A percentile compares a stretch with the other conserved stretches of the same genome.
phyloP scores from a whole-genome alignment of 2,888 invertebrate species.

The Polymixis lichenea region DNA sequence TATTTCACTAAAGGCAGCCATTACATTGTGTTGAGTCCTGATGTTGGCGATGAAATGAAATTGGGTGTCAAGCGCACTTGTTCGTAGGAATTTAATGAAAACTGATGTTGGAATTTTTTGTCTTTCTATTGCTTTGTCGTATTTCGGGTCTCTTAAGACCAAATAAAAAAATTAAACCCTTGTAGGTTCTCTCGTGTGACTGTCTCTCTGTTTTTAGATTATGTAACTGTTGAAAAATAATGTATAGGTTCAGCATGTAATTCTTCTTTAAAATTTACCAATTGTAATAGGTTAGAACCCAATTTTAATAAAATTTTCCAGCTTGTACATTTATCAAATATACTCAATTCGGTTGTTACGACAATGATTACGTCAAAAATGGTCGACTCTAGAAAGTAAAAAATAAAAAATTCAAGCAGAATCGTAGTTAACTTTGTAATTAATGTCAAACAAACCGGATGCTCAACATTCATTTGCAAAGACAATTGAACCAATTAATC shows the following conservation, averaged over 20 bases:
- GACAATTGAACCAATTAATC: conserved; percentile 46
- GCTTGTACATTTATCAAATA: not conserved
- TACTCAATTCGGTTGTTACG: no score
- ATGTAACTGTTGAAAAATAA: not conserved
- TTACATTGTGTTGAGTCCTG: conserved; percentile 40
- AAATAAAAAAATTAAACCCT: no score
- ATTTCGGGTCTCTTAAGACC: no score
- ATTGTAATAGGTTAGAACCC: no score
- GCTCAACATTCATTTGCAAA: not conserved
- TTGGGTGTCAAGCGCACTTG: conserved; percentile 25
- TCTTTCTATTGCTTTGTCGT: no score
- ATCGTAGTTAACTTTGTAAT: not conserved
- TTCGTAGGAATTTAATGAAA: conserved; percentile 36
- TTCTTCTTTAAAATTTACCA: not conserved
- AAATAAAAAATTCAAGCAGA: not conserved
- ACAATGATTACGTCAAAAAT: not conserved
- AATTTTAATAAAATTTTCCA: not conserved
- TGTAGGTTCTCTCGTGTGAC: no score
- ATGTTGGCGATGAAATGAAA: conserved; percentile 40
- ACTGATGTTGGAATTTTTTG: not conserved
- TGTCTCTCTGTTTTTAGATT: no score
- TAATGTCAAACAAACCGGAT: not conserved
- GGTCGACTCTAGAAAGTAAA: not conserved
- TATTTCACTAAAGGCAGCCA: conserved; percentile 52
- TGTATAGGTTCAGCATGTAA: not conserved